These are phyloP conservation scores for Nyctereutes procyonoides DNA, from an alignment of 2,113 vertebrate genomes.

Conservation along the genomic window DNA sequence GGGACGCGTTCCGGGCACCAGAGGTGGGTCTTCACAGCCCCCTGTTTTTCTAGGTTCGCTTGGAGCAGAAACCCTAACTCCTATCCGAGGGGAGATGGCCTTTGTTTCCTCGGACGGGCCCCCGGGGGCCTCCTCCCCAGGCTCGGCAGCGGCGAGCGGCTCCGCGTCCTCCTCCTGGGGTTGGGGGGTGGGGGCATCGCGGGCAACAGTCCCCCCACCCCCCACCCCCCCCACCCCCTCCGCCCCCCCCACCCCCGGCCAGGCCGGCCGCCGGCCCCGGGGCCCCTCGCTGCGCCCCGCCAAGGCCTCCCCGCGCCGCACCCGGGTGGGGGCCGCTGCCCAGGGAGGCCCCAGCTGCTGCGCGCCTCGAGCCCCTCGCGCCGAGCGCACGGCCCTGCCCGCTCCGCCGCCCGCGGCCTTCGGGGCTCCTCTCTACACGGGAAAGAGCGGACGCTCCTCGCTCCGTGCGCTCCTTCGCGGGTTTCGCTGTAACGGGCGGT, in stretches of 20 bases:
- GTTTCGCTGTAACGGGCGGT: too few relatives aligned
- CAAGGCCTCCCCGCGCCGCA: neutral
- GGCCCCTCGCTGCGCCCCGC: too few relatives aligned
- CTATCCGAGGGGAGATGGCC: neutral
- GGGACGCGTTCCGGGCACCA: neutral
- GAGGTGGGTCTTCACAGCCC: neutral
- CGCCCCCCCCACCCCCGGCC: too few relatives aligned
- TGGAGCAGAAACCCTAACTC: neutral
- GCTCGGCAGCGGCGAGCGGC: too few relatives aligned
- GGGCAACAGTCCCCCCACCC: neutral
- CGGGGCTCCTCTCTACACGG: too few relatives aligned
- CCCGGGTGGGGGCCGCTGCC: neutral
- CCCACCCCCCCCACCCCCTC: too few relatives aligned
- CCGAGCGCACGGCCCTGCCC: too few relatives aligned
- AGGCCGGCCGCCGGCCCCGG: too few relatives aligned
- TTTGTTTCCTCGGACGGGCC: neutral
- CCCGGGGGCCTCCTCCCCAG: neutral
- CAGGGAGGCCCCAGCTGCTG: neutral
- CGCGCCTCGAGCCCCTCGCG: neutral
- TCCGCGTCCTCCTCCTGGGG: neutral
- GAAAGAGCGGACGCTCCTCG: too few relatives aligned
- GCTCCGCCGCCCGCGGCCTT: too few relatives aligned
- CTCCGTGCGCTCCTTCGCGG: too few relatives aligned
- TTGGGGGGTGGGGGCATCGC: neutral
- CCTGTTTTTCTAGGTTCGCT: neutral